Conservation (phyloP, 2,888 invertebrate species). For the Cryptocheilus praepositus region DNA sequence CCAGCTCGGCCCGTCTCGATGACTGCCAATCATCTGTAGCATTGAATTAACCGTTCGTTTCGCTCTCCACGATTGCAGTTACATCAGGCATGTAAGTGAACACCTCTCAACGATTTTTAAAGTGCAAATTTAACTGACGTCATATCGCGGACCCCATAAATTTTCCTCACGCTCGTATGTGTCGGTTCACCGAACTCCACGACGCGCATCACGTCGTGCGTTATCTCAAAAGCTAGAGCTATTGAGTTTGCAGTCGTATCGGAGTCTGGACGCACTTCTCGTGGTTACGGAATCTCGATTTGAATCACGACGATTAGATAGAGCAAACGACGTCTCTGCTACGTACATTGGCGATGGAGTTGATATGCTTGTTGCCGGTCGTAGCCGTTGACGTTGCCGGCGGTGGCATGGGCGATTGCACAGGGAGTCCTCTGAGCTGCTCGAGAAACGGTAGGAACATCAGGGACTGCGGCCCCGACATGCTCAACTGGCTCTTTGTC, state of each 20-base stretch:
- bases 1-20: conserved; percentile 78
- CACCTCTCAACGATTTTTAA: neutral
- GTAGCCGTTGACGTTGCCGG: conserved; percentile 70
- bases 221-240: neutral
- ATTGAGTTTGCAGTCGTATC: neutral
- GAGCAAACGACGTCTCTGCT: neutral
- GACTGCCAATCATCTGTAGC: conserved; percentile 77
- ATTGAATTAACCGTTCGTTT: too few species aligned
- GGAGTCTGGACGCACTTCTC: neutral
- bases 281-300: neutral
- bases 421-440: conserved; percentile 68
- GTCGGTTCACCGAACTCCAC: neutral
- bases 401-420: conserved; percentile 68
- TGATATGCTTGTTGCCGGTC: conserved; percentile 73
- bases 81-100: too few species aligned
- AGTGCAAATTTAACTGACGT: conserved; percentile 1
- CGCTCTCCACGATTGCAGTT: too few species aligned
- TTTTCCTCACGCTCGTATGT: too few species aligned
- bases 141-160: too few species aligned
- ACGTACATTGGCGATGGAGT: conserved; percentile 71
- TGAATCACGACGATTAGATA: neutral
- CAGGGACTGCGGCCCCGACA: conserved; percentile 80
- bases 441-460: conserved; percentile 84
- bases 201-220: conserved; percentile 1
- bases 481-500: conserved; percentile 77